Evolutionary conservation across 2,113 vertebrate genomes (phyloP).

Genomic region (Lasiurus borealis): DNA sequence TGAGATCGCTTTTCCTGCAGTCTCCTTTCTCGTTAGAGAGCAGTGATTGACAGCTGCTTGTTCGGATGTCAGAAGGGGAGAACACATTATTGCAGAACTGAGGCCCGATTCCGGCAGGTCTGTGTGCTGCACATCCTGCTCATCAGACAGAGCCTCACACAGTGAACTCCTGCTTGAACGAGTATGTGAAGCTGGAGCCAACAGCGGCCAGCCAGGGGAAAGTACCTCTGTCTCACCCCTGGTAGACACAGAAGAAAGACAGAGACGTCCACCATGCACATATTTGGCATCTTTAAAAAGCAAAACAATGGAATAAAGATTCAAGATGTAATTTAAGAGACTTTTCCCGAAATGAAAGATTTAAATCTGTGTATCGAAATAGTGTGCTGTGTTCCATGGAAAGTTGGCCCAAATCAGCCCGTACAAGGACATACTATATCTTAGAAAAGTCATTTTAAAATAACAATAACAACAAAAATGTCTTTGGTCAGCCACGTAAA

Average conservation of each 20-base stretch:
- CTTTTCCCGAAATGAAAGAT: background rate
- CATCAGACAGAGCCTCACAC: background rate
- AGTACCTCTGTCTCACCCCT: background rate
- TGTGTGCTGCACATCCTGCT: background rate
- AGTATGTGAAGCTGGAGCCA: background rate
- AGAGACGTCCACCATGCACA: background rate
- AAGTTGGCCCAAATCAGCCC: constrained; percentile 30
- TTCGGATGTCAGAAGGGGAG: background rate
- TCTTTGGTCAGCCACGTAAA: background rate
- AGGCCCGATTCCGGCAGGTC: background rate
- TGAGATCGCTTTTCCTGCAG: background rate
- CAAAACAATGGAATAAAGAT: background rate
- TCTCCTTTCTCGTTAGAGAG: background rate
- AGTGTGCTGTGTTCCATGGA: background rate
- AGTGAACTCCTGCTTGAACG: background rate
- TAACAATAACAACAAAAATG: background rate
- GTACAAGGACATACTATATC: background rate
- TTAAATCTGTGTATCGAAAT: background rate
- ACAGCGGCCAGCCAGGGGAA: background rate
- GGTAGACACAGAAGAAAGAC: background rate
- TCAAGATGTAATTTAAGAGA: constrained; percentile 10
- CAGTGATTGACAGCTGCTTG: background rate
- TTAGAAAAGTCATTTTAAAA: constrained; percentile 45
- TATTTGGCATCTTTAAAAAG: background rate
- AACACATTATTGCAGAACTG: background rate